These are phyloP conservation scores for Lithobates sylvaticus DNA, from an alignment of 2,797 vertebrate species.

Conservation along the genomic window DNA sequence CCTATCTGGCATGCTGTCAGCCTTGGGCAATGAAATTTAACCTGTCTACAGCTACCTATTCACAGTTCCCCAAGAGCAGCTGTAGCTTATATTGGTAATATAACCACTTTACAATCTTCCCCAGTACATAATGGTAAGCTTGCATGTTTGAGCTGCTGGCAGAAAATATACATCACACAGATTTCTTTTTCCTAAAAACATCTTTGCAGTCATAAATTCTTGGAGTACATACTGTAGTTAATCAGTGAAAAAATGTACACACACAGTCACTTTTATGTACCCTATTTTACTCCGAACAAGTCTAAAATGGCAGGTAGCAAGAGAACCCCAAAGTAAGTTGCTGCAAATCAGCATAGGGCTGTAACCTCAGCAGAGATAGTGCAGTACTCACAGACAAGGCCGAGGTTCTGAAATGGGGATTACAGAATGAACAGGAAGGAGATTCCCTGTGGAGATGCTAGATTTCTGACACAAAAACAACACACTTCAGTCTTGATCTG, in stretches of 20 bases:
- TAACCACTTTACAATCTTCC: not conserved
- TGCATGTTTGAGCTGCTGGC: too few species aligned
- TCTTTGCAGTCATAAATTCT: too few species aligned
- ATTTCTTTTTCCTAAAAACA: too few species aligned
- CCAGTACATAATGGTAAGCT: not conserved
- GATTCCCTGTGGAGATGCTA: slow-evolving; percentile 44
- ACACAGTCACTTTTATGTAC: too few species aligned
- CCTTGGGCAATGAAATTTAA: slow-evolving; percentile 21
- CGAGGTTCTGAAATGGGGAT: slow-evolving; percentile 12
- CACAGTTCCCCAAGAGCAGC: slow-evolving; percentile 17
- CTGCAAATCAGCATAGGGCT: not conserved
- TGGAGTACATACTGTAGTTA: too few species aligned
- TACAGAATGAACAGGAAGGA: slow-evolving; percentile 41
- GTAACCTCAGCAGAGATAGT: slow-evolving; percentile 6
- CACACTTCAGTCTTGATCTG: slow-evolving; percentile 45
- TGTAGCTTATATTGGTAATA: not conserved
- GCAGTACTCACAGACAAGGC: slow-evolving; percentile 3
- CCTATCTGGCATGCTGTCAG: slow-evolving; percentile 18
- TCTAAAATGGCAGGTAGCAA: not conserved
- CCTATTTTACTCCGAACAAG: too few species aligned
- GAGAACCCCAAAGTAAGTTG: not conserved
- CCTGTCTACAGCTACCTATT: slow-evolving; percentile 11
- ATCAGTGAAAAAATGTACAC: too few species aligned
- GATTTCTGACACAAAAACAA: slow-evolving; percentile 54
- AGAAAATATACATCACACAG: too few species aligned